A percentile compares a stretch with the other conserved stretches of the same genome.
These are phyloP conservation scores for Eupithecia vulgata DNA, from an alignment of 2,888 invertebrate genomes.

Conservation along the genomic window DNA sequence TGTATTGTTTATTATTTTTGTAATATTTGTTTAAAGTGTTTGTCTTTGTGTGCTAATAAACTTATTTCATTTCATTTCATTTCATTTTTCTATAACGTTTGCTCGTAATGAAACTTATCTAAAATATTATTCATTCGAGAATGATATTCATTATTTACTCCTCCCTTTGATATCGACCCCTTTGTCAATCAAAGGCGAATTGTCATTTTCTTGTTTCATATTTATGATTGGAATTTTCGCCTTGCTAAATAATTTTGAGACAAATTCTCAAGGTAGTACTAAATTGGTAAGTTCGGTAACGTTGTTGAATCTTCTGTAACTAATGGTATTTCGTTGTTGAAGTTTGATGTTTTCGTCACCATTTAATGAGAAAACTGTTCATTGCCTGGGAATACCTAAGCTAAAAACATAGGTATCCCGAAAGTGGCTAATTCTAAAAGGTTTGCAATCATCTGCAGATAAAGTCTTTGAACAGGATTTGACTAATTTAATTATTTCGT, in stretches of 20 bases:
- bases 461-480: no score
- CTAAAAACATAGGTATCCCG: no score
- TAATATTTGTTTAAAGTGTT: no score
- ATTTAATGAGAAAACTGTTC: no score
- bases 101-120: background rate
- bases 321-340: background rate
- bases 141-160: background rate
- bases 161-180: background rate
- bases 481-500: no score
- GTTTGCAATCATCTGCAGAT: no score
- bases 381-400: no score
- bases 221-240: conserved; percentile 5
- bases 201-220: background rate
- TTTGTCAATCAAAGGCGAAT: conserved; percentile 9
- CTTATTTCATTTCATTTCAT: no score
- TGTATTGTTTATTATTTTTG: no score
- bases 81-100: no score
- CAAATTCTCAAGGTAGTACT: background rate
- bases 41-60: no score
- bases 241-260: background rate
- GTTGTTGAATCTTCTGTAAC: background rate
- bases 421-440: no score
- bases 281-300: background rate
- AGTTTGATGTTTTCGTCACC: background rate
- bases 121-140: conserved; percentile 1